Base-by-base conservation (phyloP, 2,113 vertebrate genomes). In the Pongo abelii region DNA sequence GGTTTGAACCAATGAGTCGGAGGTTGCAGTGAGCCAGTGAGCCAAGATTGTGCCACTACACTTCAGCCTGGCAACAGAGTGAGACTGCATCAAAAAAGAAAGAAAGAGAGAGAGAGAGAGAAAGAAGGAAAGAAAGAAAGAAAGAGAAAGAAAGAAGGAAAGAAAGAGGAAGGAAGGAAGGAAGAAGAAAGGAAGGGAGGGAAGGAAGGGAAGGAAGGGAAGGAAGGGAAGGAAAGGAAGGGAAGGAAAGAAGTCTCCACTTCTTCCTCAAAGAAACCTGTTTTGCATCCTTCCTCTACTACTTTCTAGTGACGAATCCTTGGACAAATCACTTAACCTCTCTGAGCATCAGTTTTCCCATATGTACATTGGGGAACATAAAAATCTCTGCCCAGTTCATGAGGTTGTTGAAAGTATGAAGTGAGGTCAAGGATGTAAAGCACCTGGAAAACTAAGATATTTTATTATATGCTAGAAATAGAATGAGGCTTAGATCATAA, bases 401-500 rank as follows among this genome's bases (percentile, higher is more conserved):
- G 55, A 83, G 4, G 8, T 40, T 67, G 9, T 59, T 46, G 11
- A 72, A 94, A 96, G 12, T 67, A 70, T 48, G 38, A 80, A 64
- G 86, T 25, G 25, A 97, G 38, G 22, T 69, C 52, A 57, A 59
- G 38, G 48, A 40, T 50, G 6, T 86, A 89, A 93, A 77, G 40
- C 32, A 57, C 57, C 69, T 75, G 57, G 55, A 87, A 90, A 90
- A 55, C 40, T 43, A 93, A 96, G n/a, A 61, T 57, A n/a, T 27
- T 48, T 84, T 79, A 48, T 83, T 91, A 38, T 38, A 78, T n/a
- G 22, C 83, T 88, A 96, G 89, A 94, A 85, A 91, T 69, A 17
- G 67, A 74, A 88, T 59, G 27, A 88, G 61, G 50, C n/a, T 91
- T 92, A 90, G 57, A 48, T 69, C 40, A 69, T 48, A 74, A 90